Evolutionary conservation across 2,113 vertebrate species (phyloP).

Genomic region (Nesogale talazaci): DNA sequence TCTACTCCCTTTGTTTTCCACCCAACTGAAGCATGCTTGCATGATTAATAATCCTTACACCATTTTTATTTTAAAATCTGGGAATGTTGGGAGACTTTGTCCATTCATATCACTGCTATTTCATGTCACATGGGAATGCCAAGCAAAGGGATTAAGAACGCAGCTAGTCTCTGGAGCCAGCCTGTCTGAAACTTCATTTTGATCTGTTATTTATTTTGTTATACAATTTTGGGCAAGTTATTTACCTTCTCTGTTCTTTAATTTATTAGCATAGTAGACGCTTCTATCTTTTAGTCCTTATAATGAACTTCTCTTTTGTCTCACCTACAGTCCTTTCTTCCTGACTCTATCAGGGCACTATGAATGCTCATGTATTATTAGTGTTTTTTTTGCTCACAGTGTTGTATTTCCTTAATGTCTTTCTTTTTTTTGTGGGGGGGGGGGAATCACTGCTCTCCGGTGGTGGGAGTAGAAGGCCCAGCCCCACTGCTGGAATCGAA

Average conservation of each 20-base stretch:
- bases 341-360: background rate
- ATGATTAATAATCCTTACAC: background rate
- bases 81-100: background rate
- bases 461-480: too few species aligned
- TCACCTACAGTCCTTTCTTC: background rate
- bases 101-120: background rate
- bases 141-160: background rate
- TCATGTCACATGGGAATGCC: background rate
- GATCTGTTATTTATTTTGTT: background rate
- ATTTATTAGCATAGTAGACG: background rate
- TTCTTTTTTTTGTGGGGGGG: too few species aligned
- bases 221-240: background rate
- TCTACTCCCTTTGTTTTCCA: background rate
- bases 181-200: background rate
- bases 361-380: too few species aligned
- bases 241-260: background rate
- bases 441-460: too few species aligned
- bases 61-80: background rate
- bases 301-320: background rate
- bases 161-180: too few species aligned
- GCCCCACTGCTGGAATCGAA: too few species aligned
- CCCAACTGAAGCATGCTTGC: background rate
- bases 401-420: background rate
- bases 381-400: background rate
- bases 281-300: background rate